Evolutionary conservation across 2,113 vertebrate genomes (phyloP), one percentile per base, ranked within the genome.

Genomic region (Prionailurus viverrinus): DNA sequence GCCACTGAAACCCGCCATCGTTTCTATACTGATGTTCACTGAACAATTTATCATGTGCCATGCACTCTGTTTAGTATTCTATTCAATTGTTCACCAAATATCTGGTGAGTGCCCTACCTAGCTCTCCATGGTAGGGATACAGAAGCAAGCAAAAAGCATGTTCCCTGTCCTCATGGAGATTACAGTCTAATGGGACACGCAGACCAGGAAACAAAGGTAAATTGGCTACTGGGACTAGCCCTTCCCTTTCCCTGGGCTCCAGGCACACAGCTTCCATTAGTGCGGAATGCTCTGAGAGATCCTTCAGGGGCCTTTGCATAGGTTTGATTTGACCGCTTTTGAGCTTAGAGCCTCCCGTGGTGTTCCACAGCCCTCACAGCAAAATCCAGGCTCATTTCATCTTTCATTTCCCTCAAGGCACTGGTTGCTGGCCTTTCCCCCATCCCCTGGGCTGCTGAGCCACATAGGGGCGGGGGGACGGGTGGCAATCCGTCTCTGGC

Each of bases 361-460:
- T 31, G n/a, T 39, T 55, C 45, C 39, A 61, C 3, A 16, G 55
- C 45, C 66, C 5, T 39, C 21, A 6, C 82, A 45, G 21, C 45
- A 68, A 85, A 73, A 31, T 29, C 33, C 29, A 58, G 63, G 27
- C 13, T 41, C 25, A 12, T 65, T n/a, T 58, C 18, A 9, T 48
- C 11, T 65, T n/a, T 58, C 10, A 9, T 55, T 12, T n/a, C 61
- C 29, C 39, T 13, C 74, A 0, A 16, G 51, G 36, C 11, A 15
- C 29, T 1, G 3, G 4, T 1, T 13, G 36, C 82, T 19, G 19
- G 25, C 48, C 51, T 63, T 27, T 3, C 11, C 27, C 33, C 10
- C 25, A 14, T 27, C 25, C 0, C 3, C 19, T 1, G 36, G 36
- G 36, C 36, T 36, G 29, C 31, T 16, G 41, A 21, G 1, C 5